Conservation (phyloP, 1,140 invertebrate species). For the Melitaea cinxia region DNA sequence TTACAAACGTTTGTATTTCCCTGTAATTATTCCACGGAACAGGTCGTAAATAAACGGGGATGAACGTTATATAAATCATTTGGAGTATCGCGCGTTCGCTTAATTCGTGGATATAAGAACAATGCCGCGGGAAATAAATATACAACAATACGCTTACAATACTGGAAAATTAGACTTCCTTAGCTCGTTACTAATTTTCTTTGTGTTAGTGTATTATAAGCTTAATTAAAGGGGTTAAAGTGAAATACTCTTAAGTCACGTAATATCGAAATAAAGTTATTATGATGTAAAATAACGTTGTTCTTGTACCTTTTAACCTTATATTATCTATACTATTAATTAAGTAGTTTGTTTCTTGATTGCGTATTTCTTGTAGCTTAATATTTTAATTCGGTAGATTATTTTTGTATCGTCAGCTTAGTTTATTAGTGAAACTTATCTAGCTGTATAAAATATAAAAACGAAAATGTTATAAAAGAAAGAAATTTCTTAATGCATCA, state of each 20-base stretch:
- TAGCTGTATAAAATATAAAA: too few species aligned
- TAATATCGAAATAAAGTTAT: too few species aligned
- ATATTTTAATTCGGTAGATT: too few species aligned
- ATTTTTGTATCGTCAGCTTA: too few species aligned
- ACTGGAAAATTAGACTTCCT: slow-evolving; percentile 24
- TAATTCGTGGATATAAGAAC: slow-evolving; percentile 77
- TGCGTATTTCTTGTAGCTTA: too few species aligned
- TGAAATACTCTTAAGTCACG: neutral
- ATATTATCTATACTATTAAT: too few species aligned
- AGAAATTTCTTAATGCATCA: neutral
- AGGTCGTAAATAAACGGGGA: slow-evolving; percentile 74
- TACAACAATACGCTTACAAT: slow-evolving; percentile 52
- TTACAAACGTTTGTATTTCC: slow-evolving; percentile 66
- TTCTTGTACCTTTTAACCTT: too few species aligned
- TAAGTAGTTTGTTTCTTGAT: too few species aligned
- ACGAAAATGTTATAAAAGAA: too few species aligned
- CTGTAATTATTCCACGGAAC: slow-evolving; percentile 73
- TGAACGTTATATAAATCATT: slow-evolving; percentile 78
- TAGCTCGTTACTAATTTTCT: neutral
- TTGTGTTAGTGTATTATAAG: neutral
- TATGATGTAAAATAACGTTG: too few species aligned
- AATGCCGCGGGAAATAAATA: slow-evolving; percentile 72
- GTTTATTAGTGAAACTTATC: too few species aligned
- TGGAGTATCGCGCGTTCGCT: slow-evolving; percentile 61
- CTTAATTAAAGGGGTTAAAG: neutral